Conservation (phyloP, 2,888 invertebrate species). For the Pheosia gnoma region DNA sequence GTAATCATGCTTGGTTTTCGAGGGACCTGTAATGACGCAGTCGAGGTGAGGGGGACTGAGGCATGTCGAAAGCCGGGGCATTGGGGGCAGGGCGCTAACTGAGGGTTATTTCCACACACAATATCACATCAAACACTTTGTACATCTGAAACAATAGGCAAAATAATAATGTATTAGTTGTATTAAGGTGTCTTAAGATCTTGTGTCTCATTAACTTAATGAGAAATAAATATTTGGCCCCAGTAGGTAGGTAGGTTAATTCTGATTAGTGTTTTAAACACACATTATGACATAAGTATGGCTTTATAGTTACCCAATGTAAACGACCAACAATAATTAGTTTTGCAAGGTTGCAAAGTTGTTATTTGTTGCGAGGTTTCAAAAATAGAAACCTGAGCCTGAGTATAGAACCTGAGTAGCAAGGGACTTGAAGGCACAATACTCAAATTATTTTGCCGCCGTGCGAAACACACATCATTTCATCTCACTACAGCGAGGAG, state of each 20-base stretch:
- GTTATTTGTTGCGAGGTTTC: no score
- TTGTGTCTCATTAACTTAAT: neutral
- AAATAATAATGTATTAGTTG: slow-evolving; percentile 34
- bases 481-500: no score
- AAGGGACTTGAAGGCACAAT: no score
- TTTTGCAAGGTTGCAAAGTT: no score
- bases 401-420: no score
- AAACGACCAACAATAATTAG: no score
- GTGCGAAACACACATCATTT: no score
- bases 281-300: no score
- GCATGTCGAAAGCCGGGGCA: slow-evolving; percentile 90
- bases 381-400: no score
- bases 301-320: no score
- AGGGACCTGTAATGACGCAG: slow-evolving; percentile 92
- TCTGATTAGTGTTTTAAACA: no score
- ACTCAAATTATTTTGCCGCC: no score
- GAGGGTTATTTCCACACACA: slow-evolving; percentile 72
- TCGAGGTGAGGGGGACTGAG: slow-evolving; percentile 87
- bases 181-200: slow-evolving; percentile 4
- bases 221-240: neutral
- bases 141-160: slow-evolving; percentile 80
- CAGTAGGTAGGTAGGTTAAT: neutral
- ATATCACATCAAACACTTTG: slow-evolving; percentile 83
- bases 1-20: slow-evolving; percentile 65
- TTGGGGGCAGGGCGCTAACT: slow-evolving; percentile 77